A percentile compares a stretch with the other conserved stretches of the same genome.
Evolutionary conservation across 2,113 vertebrate species (phyloP).

Genomic region (Dasyurus viverrinus): DNA sequence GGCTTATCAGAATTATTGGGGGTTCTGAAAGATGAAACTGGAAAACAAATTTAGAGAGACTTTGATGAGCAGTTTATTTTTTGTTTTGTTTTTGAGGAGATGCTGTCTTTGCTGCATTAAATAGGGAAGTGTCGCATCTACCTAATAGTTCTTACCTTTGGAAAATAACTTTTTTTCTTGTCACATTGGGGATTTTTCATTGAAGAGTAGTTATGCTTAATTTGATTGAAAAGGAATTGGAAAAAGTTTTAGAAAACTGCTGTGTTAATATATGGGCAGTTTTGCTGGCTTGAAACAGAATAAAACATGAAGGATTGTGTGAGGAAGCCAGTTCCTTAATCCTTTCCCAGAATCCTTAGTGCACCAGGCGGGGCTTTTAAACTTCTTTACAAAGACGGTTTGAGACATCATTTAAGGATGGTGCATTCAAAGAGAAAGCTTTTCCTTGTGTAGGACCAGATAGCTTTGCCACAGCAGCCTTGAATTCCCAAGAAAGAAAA

Average conservation of each 20-base stretch:
- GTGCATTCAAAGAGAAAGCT: background rate
- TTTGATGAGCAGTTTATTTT: background rate
- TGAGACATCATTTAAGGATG: constrained; percentile 34
- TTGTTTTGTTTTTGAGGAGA: constrained; percentile 15
- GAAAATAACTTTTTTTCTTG: constrained; percentile 62
- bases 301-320: constrained; percentile 12
- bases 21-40: constrained; percentile 45
- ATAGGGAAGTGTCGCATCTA: background rate
- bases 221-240: background rate
- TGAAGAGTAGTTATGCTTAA: background rate
- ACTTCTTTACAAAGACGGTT: constrained; percentile 51
- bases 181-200: constrained; percentile 62
- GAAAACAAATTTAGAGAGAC: constrained; percentile 55
- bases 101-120: background rate
- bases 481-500: constrained; percentile 42
- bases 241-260: background rate
- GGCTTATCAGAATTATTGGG: background rate
- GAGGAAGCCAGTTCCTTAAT: constrained; percentile 60
- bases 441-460: constrained; percentile 15
- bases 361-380: background rate
- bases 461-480: background rate
- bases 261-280: background rate
- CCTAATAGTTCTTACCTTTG: constrained; percentile 28
- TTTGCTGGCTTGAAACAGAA: background rate
- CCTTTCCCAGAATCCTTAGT: constrained; percentile 64